These are phyloP conservation scores for Gymnoscelis rufifasciata DNA, from an alignment of 2,888 invertebrate genomes.

Conservation along the genomic window DNA sequence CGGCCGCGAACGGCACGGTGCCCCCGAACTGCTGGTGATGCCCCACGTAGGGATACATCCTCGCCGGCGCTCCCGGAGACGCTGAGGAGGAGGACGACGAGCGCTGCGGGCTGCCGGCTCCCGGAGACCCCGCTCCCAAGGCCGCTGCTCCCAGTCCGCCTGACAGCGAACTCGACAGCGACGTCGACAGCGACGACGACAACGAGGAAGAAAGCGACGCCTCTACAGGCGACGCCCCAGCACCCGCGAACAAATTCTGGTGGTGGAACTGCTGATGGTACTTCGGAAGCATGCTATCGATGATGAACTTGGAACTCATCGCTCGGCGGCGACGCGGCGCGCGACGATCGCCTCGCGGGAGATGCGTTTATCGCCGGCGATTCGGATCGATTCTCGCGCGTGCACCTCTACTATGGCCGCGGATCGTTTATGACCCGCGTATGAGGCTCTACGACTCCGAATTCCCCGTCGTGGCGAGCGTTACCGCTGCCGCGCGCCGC, in stretches of 20 bases:
- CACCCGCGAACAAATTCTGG: constrained; percentile 79
- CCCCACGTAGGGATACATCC: constrained; percentile 96
- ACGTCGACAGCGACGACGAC: constrained; percentile 79
- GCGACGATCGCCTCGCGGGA: constrained; percentile 78
- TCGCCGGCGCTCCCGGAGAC: constrained; percentile 85
- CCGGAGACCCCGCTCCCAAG: constrained; percentile 79
- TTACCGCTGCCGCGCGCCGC: constrained; percentile 76
- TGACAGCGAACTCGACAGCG: constrained; percentile 79
- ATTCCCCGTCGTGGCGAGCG: constrained; percentile 84
- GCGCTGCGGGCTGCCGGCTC: constrained; percentile 81
- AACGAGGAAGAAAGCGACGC: constrained; percentile 80
- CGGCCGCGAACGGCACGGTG: constrained; percentile 83
- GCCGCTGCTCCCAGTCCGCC: constrained; percentile 82
- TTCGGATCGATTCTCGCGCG: constrained; percentile 80
- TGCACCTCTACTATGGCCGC: constrained; percentile 82
- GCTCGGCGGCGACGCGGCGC: constrained; percentile 81
- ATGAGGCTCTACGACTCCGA: constrained; percentile 91
- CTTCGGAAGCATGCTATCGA: constrained; percentile 98
- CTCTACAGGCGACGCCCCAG: constrained; percentile 86
- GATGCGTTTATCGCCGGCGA: constrained; percentile 78
- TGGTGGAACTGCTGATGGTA: constrained; percentile 88
- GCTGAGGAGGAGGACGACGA: constrained; percentile 82
- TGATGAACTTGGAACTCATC: constrained; percentile 98
- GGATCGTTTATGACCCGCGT: constrained; percentile 92
- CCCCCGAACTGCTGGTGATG: constrained; percentile 87